phyloP scores from a whole-genome alignment of 2,797 vertebrate genomes.

The Sebastes taczanowskii region DNA sequence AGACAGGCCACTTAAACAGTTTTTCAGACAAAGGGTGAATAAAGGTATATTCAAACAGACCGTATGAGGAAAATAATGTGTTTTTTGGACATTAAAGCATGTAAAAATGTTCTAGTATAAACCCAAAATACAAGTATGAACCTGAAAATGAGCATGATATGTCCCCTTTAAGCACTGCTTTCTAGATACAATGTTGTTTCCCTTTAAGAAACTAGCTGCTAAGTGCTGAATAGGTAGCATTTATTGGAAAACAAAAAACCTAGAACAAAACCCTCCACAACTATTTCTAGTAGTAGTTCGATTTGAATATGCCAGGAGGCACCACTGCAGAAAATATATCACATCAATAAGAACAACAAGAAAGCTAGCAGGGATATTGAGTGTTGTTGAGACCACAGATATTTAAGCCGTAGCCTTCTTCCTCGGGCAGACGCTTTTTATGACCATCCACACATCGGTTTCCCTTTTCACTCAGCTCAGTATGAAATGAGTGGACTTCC shows the following conservation, averaged over 20 bases:
- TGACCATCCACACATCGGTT: background rate
- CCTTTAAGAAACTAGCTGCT: background rate
- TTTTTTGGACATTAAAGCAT: too few species aligned
- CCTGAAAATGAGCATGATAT: background rate
- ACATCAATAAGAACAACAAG: background rate
- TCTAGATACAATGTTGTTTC: background rate
- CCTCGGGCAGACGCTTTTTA: background rate
- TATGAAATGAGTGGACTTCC: background rate
- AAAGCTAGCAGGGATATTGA: background rate
- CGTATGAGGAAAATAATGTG: too few species aligned
- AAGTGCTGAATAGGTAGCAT: background rate
- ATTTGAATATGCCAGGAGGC: background rate
- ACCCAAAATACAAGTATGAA: too few species aligned
- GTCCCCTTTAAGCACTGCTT: background rate
- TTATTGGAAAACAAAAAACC: background rate
- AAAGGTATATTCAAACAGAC: too few species aligned
- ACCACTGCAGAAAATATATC: background rate
- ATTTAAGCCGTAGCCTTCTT: background rate
- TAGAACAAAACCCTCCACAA: background rate
- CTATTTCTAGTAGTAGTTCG: background rate
- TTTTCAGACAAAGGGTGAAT: rapidly evolving
- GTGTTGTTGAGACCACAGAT: background rate
- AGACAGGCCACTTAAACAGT: rapidly evolving
- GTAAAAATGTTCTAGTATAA: too few species aligned
- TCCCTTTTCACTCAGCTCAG: background rate